Evolutionary conservation across 2,797 vertebrate species (phyloP), one percentile per base, ranked within the genome.

Genomic region (Enteromius viviparus): DNA sequence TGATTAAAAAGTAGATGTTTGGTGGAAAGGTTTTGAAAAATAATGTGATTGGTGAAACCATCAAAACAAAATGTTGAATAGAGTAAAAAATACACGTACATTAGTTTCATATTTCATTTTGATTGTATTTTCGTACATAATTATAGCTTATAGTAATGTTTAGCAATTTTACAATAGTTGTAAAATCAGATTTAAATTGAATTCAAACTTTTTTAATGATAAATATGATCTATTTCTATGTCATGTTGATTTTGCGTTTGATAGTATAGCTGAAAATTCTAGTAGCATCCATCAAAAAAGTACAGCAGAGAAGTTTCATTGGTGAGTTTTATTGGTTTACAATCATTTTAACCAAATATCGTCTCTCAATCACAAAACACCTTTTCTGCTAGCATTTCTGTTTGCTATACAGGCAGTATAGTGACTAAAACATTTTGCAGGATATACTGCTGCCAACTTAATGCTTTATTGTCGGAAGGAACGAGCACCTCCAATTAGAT

Each of bases 401-500:
- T 26, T 47, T 15, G 26, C 68, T 47, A 37, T 42, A 71, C 29
- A 15, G 55, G 2, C 21, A 51, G n/a, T 37, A 81, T 37, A 42
- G 55, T 49, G 69, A 40, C 1, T 11, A 40, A 26, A 40, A 65
- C 1, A 53, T 81, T 62, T 29, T 23, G 26, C 11, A 2, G n/a
- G 45, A 81, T 53, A 55, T 65, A 65, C 58, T 29, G 21, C 70
- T 65, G 40, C 80, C 69, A 81, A 75, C 45, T 75, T 53, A 49
- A 75, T 4, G 29, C 42, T 64, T 74, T 75, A 75, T 51, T 75
- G 58, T 75, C 14, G 42, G 32, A 75, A 75, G 58, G 21, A 32
- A 75, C 70, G n/a, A 81, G 70, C 32, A 64, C 58, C 58, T 75
- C 58, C 80, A 81, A 81, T 81, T 75, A 81, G 70, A 75, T 65